phyloP scores from a whole-genome alignment of 2,888 invertebrate genomes.

The Phortica magna region DNA sequence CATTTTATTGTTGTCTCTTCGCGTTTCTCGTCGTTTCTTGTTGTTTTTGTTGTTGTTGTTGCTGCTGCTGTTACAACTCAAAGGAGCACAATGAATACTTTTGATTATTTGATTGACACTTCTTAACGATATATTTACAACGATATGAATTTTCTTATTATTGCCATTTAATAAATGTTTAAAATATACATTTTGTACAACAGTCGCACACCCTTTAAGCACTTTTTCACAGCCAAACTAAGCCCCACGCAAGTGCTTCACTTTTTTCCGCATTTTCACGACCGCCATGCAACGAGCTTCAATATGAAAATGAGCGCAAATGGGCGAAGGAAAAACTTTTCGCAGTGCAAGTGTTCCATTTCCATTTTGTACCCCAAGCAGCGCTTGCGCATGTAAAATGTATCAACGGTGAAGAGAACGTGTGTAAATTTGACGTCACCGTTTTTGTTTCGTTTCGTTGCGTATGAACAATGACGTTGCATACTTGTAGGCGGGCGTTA shows the following conservation, averaged over 20 bases:
- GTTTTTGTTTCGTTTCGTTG: slow-evolving; percentile 7
- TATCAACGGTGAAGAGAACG: background rate
- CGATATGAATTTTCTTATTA: background rate
- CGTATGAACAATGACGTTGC: background rate
- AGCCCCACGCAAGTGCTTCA: slow-evolving; percentile 7
- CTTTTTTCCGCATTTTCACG: slow-evolving; percentile 37
- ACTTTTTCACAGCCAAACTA: background rate
- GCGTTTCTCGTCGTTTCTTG: slow-evolving; percentile 34
- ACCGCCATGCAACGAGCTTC: slow-evolving; percentile 33
- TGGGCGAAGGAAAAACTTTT: background rate
- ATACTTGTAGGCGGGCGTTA: background rate
- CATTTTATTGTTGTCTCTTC: slow-evolving; percentile 31
- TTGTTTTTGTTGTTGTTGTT: slow-evolving; percentile 11
- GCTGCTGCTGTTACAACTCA: slow-evolving; percentile 18
- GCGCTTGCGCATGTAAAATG: too few relatives aligned
- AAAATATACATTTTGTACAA: background rate
- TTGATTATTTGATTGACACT: background rate
- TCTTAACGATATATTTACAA: background rate
- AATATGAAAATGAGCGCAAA: slow-evolving; percentile 34
- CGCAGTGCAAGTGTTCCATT: background rate
- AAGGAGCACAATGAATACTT: background rate
- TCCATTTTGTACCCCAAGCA: background rate
- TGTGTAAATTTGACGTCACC: background rate
- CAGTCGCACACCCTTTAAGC: background rate
- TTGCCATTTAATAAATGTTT: background rate